Base-by-base conservation (phyloP, 2,888 invertebrate species). In the Cremastinae sp. region DNA sequence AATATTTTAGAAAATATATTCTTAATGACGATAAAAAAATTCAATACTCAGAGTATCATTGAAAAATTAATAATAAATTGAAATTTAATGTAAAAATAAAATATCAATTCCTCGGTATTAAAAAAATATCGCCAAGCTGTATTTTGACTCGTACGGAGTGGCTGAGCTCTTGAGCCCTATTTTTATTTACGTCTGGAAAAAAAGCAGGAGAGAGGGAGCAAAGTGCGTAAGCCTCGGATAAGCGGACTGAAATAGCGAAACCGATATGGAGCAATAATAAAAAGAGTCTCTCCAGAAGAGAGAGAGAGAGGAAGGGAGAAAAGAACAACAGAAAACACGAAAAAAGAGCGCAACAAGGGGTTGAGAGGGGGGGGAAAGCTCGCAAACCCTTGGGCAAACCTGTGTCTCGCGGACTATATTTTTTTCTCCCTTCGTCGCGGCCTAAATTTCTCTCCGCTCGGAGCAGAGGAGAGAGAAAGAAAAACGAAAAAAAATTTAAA, bases 161-260 rank as follows among this genome's bases (percentile, higher is more conserved):
- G 41, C 3, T 7, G 8, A 10, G 8, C 28, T 14, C 39, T 51
- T 22, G 28, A 18, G 43, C 14, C 16, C 35, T 41, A 22, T 65
- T 59, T 70, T 39, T 68, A 65, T 68, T 64, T 45, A 64, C 22
- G 14, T 59, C 64, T 28, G 28, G 28, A 28, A 28, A 28, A 28
- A 28, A 28, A 28, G 28, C 28, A 5, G 5, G 28, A 20, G 35
- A 10, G n/a, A 41, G 47, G n/a, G 1, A 37, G 70, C 70, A 56
- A 75, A 75, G 75, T 75, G 75, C 75, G 59, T 75, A 75, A 75
- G 53, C 75, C 56, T 18, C 61, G 70, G 70, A 71, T 75, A 71
- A 75, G 70, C 55, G 61, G 16, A 47, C 61, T 61, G 66, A 59
- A 66, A 69, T 37, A 58, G 37, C 16, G 43, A 12, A 28, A 41